phyloP scores from a whole-genome alignment of 1,140 invertebrate species.

The Zaprionus nigranus region DNA sequence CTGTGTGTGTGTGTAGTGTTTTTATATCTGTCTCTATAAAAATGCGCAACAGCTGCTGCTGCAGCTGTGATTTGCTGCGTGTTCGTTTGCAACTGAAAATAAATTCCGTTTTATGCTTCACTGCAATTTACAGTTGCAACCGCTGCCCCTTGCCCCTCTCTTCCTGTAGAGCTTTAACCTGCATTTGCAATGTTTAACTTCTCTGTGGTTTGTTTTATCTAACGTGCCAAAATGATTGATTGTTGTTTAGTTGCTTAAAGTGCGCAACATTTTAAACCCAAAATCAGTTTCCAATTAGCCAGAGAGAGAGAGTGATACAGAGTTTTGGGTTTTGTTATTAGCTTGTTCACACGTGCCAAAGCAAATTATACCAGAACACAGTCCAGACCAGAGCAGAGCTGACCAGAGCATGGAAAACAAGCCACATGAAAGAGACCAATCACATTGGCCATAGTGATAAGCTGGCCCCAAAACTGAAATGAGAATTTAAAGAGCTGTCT shows the following conservation, averaged over 20 bases:
- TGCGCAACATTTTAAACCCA: conserved; percentile 1
- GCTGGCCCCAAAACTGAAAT: not conserved
- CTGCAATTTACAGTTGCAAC: conserved; percentile 12
- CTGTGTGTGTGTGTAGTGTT: not conserved
- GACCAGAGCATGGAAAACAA: not conserved
- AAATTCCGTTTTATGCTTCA: conserved; percentile 30
- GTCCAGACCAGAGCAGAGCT: not conserved
- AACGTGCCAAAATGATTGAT: conserved; percentile 8
- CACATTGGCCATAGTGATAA: conserved; percentile 5
- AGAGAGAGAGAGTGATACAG: not conserved
- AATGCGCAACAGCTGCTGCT: not conserved
- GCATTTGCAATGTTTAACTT: not conserved
- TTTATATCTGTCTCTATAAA: not conserved
- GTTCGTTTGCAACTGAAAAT: conserved; percentile 1
- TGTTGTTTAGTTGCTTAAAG: conserved; percentile 11
- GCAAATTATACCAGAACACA: conserved; percentile 8
- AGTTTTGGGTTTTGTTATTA: not conserved
- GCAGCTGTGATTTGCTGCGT: not conserved
- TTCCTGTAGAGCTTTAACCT: not conserved
- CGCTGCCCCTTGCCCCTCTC: not conserved
- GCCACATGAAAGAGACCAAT: conserved; percentile 26
- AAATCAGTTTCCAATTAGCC: conserved; percentile 37
- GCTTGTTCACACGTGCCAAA: not conserved
- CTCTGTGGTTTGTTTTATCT: not conserved
- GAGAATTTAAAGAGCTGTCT: not conserved